These are phyloP conservation scores for Pterocles gutturalis DNA, from an alignment of 2,113 vertebrate species.

Conservation along the genomic window DNA sequence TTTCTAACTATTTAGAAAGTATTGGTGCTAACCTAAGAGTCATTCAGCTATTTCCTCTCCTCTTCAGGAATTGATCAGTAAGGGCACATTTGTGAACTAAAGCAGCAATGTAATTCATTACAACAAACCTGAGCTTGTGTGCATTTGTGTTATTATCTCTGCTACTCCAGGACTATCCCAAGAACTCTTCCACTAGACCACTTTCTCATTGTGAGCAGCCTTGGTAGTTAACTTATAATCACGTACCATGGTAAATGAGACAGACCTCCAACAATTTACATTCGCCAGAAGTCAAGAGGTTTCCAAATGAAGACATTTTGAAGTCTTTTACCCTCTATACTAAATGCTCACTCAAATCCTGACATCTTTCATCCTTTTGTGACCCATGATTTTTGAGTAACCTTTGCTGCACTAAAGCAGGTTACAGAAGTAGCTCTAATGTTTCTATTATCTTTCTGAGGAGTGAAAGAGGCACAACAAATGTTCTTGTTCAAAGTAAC, in stretches of 20 bases:
- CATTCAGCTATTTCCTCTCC: background rate
- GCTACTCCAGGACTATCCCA: background rate
- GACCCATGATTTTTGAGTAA: background rate
- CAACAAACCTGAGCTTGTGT: background rate
- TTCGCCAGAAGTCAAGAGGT: background rate
- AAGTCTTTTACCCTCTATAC: background rate
- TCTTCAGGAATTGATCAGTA: background rate
- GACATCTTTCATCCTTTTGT: background rate
- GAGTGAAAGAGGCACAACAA: background rate
- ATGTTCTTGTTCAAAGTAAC: background rate
- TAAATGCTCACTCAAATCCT: background rate
- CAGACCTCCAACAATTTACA: background rate
- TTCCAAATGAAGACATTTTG: background rate
- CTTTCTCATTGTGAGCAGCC: background rate
- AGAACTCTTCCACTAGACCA: background rate
- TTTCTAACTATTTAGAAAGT: background rate
- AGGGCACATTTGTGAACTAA: background rate
- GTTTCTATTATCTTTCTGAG: background rate
- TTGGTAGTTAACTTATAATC: background rate
- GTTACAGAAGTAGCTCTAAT: background rate
- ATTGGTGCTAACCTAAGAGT: background rate
- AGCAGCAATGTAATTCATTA: background rate
- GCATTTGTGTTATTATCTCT: background rate
- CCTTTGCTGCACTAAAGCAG: background rate
- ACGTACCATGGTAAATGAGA: fast-evolving